Conservation (phyloP, 2,888 invertebrate species). For the Aphodius sticticus region DNA sequence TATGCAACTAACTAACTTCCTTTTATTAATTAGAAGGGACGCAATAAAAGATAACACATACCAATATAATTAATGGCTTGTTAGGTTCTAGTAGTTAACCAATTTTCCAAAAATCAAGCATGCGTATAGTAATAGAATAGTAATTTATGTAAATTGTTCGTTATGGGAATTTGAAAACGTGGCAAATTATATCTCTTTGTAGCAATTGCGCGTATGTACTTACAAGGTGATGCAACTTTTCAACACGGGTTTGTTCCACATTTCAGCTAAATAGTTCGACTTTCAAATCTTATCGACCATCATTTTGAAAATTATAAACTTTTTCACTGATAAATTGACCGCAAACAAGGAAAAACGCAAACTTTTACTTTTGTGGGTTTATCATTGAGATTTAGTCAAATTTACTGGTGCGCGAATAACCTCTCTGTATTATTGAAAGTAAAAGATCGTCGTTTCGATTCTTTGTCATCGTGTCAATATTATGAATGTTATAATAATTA, state of each 20-base stretch:
- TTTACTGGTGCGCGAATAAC: not conserved
- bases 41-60: not conserved
- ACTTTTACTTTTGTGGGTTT: constrained; percentile 5
- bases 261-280: not conserved
- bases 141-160: not conserved
- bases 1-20: not conserved
- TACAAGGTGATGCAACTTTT: not conserved
- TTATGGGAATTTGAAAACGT: not conserved
- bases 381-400: not conserved
- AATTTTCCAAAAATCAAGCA: not conserved
- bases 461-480: not conserved
- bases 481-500: not conserved
- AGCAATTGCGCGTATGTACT: not conserved
- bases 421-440: not conserved
- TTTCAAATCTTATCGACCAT: not conserved
- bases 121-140: not conserved
- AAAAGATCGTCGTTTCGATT: not conserved
- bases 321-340: not conserved
- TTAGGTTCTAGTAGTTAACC: not conserved
- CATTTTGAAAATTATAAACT: constrained; percentile 8
- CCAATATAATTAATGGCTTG: not conserved
- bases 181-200: not conserved
- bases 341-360: not conserved
- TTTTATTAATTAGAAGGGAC: not conserved
- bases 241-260: constrained; percentile 7